phyloP scores from a whole-genome alignment of 2,888 invertebrate genomes.

The Nomada hirtipes region DNA sequence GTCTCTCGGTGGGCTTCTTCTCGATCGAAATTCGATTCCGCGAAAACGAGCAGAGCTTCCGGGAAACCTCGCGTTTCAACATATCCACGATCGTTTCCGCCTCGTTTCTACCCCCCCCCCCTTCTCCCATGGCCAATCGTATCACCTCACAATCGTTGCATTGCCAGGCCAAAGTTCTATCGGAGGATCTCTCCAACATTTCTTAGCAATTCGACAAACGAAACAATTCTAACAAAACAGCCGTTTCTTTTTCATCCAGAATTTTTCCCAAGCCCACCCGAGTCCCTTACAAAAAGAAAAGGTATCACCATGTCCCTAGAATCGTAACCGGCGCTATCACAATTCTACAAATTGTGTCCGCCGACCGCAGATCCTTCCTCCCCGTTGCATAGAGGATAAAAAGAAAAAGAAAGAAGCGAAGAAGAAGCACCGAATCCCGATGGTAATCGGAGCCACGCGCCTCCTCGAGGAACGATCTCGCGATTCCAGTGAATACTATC shows the following conservation, averaged over 20 bases:
- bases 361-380: conserved; percentile 8
- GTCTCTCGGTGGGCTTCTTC: not conserved
- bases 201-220: not conserved
- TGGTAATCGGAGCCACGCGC: conserved; percentile 48
- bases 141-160: not conserved
- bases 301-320: not conserved
- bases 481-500: conserved; percentile 65
- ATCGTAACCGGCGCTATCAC: not conserved
- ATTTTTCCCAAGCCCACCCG: not conserved
- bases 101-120: no score
- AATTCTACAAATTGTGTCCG: not conserved
- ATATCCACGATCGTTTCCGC: no score
- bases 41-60: conserved; percentile 1
- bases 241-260: no score
- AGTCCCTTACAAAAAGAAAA: not conserved
- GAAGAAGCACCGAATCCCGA: conserved; percentile 21
- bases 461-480: conserved; percentile 22
- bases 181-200: no score
- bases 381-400: not conserved
- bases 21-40: conserved; percentile 35
- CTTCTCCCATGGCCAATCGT: not conserved
- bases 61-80: no score
- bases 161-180: no score
- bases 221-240: not conserved
- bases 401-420: not conserved